These are phyloP conservation scores for Drosophila oshimai DNA, from an alignment of 1,140 invertebrate species.

Conservation along the genomic window DNA sequence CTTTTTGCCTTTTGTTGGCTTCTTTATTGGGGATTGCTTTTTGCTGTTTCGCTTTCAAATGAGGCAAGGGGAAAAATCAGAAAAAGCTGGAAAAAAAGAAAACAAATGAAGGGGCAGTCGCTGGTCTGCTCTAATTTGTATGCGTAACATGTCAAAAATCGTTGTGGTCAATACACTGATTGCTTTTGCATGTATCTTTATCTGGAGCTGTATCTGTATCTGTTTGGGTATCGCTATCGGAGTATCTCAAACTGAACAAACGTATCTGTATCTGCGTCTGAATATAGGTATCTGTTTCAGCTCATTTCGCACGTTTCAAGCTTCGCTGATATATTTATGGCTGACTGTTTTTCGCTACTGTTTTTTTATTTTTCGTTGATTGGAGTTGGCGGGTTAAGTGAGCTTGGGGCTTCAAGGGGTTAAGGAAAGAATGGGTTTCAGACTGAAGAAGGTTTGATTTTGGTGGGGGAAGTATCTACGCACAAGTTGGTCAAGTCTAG, in stretches of 20 bases:
- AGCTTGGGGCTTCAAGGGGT: background rate
- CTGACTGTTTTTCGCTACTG: constrained; percentile 23
- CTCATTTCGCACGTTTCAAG: constrained; percentile 34
- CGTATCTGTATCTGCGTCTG: constrained; percentile 20
- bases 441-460: constrained; percentile 6
- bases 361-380: constrained; percentile 3
- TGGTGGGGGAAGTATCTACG: background rate
- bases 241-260: constrained; percentile 30
- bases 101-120: constrained; percentile 9
- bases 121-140: constrained; percentile 76
- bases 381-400: constrained; percentile 27
- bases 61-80: background rate
- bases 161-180: constrained; percentile 82
- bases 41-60: constrained; percentile 26
- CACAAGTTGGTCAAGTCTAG: constrained; percentile 1
- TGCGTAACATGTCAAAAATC: constrained; percentile 82
- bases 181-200: constrained; percentile 76
- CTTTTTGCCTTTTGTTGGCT: constrained; percentile 47
- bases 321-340: constrained; percentile 48
- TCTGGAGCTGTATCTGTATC: constrained; percentile 20
- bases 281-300: constrained; percentile 30
- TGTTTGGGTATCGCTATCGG: constrained; percentile 10
- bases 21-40: constrained; percentile 54
- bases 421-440: background rate
- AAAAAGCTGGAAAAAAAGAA: background rate